Base-by-base conservation (phyloP, 2,888 invertebrate species). In the Papilio protenor region DNA sequence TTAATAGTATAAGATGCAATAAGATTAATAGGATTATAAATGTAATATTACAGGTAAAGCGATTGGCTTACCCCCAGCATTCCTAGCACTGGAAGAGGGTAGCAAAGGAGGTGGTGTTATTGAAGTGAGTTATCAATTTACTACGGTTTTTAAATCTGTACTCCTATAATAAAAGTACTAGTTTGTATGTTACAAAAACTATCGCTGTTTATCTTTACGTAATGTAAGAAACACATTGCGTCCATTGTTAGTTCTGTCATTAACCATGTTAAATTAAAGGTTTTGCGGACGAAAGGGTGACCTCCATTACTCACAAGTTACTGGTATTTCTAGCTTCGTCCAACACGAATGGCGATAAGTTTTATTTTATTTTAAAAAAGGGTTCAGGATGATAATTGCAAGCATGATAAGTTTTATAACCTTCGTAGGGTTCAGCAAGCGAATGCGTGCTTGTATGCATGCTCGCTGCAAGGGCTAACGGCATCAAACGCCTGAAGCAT, bases 71-170 rank as follows among this genome's bases (percentile, higher is more conserved):
- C 99, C 99, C 0, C 96, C 97, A 82, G 96, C 97, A 76, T 99
- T 99, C 92, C 93, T 98, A 85, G 97, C 98, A 12, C 95, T 97
- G 76, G 96, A 96, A 85, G 97, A 98, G 88, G 97, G 97, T 61
- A 98, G 98, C 88, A 97, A 96, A 86, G 99, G 99, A 1, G 99
- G 99, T 71, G 99, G 99, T 69, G 98, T 98, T 8, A 98, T 99
- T 85, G 98, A 99, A 96, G 98, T 98, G 92, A 90, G 84, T 75
- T 33, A 40, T 23, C 8, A 59, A 27, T 33, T 45, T 52, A 16
- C 52, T 8, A 45, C 16, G 27, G 14, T 27, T 45, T 59, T n/a
- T 27, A 47, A 72, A 18, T 52, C 49, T 49, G 14, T 12, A 16
- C 16, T 49, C 12, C 49, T 14, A 49, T 12, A 21, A 21, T 23